Evolutionary conservation across 2,888 invertebrate genomes (phyloP).

Genomic region (Troilus luridus): DNA sequence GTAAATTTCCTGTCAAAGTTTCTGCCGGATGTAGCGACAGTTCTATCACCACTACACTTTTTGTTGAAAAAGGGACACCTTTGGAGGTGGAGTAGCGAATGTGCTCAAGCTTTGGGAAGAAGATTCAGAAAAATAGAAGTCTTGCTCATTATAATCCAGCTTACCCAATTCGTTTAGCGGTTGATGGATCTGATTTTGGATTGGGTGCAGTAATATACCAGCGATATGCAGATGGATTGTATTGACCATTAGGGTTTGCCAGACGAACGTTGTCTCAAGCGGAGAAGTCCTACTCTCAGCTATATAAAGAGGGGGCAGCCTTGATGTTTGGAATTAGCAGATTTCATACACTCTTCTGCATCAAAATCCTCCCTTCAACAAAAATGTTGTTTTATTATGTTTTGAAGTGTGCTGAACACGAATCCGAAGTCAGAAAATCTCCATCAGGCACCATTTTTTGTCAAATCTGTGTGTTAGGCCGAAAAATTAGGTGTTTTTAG

Average conservation of each 20-base stretch:
- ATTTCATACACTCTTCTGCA: no score
- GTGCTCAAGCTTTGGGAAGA: neutral
- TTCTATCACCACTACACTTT: neutral
- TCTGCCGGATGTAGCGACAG: slow-evolving; percentile 6
- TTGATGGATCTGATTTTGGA: no score
- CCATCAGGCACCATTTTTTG: no score
- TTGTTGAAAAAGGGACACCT: slow-evolving; percentile 1
- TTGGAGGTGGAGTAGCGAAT: neutral
- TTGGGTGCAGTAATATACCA: no score
- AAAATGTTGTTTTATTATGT: no score
- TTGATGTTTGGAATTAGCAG: slow-evolving; percentile 34
- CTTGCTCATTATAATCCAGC: slow-evolving; percentile 53
- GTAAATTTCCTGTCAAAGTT: neutral
- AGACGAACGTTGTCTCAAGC: neutral
- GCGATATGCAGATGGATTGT: no score
- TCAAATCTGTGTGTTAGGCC: no score
- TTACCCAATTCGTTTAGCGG: slow-evolving; percentile 27
- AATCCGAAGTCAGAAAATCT: no score
- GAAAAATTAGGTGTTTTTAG: no score
- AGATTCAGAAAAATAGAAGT: neutral
- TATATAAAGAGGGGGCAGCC: slow-evolving; percentile 3
- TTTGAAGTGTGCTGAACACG: no score
- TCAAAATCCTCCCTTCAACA: no score
- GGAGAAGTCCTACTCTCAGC: neutral
- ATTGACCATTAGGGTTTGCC: neutral